A percentile compares a stretch with the other conserved stretches of the same genome.
Conservation (phyloP, 2,888 invertebrate species). For the Harmothoe impar region DNA sequence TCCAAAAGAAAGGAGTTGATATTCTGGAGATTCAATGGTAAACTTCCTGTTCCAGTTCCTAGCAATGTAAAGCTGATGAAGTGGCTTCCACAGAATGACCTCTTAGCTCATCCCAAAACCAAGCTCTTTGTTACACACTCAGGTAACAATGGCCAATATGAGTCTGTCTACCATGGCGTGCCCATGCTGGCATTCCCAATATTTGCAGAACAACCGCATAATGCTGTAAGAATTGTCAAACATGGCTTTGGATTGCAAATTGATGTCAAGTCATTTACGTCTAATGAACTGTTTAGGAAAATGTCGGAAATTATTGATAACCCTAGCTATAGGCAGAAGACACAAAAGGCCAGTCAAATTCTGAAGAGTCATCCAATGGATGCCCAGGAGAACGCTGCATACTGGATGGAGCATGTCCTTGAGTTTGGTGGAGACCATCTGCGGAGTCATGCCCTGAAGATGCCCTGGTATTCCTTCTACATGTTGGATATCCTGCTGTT, state of each 20-base stretch:
- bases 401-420: constrained; percentile 59
- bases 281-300: constrained; percentile 5
- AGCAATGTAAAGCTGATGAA: constrained; percentile 45
- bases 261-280: neutral
- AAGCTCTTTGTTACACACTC: constrained; percentile 57
- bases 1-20: neutral
- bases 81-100: constrained; percentile 64
- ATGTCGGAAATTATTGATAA: constrained; percentile 29
- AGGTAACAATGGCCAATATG: constrained; percentile 61
- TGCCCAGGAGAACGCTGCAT: neutral
- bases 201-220: constrained; percentile 58
- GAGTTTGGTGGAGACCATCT: constrained; percentile 53
- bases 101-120: constrained; percentile 56
- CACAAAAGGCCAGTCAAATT: constrained; percentile 39
- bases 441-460: constrained; percentile 5
- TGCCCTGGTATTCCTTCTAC: constrained; percentile 53
- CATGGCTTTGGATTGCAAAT: constrained; percentile 53
- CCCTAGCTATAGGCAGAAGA: neutral
- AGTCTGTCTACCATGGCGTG: constrained; percentile 64
- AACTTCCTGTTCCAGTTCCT: neutral
- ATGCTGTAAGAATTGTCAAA: constrained; percentile 39
- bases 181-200: constrained; percentile 59
- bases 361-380: neutral
- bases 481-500: constrained; percentile 30
- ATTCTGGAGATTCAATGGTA: constrained; percentile 42